Conservation (phyloP, 2,888 invertebrate genomes). For the Macrophya alboannulata region DNA sequence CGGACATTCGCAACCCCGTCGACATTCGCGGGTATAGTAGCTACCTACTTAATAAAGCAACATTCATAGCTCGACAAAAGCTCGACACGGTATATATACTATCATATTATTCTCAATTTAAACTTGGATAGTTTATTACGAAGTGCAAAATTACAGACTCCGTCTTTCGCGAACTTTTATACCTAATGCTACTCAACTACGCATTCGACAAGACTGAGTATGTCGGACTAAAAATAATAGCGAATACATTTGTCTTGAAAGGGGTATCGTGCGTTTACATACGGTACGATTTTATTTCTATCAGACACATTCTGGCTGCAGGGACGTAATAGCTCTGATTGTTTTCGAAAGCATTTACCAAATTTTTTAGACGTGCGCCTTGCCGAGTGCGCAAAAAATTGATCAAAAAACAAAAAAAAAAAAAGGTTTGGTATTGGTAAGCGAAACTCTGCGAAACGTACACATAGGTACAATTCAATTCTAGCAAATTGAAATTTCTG, state of each 20-base stretch:
- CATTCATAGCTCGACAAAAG: not conserved
- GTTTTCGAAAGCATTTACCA: not conserved
- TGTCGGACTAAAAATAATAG: not conserved
- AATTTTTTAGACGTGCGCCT: too few relatives aligned
- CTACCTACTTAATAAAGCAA: constrained; percentile 16
- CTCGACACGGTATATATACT: not conserved
- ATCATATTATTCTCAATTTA: not conserved
- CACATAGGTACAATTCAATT: too few relatives aligned
- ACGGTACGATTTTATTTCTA: not conserved
- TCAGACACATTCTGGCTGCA: not conserved
- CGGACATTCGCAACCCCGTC: not conserved
- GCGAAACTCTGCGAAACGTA: not conserved
- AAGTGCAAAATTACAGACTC: not conserved
- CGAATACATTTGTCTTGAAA: not conserved
- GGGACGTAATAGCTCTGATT: not conserved
- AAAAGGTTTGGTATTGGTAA: too few relatives aligned
- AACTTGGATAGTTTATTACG: not conserved
- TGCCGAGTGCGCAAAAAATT: not conserved
- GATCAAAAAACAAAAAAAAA: not conserved
- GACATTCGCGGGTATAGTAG: not conserved
- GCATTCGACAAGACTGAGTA: not conserved
- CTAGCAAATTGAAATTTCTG: not conserved
- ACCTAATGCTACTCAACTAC: not conserved
- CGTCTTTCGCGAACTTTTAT: not conserved
- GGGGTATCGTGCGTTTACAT: not conserved